These are phyloP conservation scores for Octopus sinensis DNA, from an alignment of 1,140 invertebrate species.

Conservation along the genomic window DNA sequence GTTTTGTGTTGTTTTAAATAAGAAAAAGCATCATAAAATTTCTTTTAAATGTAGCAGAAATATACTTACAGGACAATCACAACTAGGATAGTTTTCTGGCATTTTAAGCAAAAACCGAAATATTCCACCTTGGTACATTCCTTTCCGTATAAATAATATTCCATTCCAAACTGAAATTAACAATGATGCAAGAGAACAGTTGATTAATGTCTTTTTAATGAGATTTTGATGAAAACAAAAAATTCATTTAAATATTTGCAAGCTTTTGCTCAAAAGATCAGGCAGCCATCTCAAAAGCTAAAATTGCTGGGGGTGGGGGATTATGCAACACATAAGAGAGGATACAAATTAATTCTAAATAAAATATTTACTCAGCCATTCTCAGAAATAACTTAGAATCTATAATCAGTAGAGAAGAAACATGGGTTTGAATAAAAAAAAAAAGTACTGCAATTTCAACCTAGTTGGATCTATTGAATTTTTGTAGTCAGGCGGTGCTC, in stretches of 20 bases:
- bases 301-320: too few relatives aligned
- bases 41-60: not conserved
- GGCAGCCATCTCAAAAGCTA: too few relatives aligned
- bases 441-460: too few relatives aligned
- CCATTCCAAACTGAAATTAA: constrained; percentile 83
- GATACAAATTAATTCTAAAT: too few relatives aligned
- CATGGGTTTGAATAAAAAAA: too few relatives aligned
- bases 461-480: too few relatives aligned
- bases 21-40: not conserved
- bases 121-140: constrained; percentile 81
- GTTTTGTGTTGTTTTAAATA: not conserved
- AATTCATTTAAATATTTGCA: not conserved
- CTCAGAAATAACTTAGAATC: too few relatives aligned
- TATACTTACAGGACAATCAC: constrained; percentile 73
- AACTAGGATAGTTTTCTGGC: constrained; percentile 83
- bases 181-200: constrained; percentile 27
- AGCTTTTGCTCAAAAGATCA: not conserved
- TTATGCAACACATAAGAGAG: too few relatives aligned
- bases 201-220: not conserved
- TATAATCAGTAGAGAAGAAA: too few relatives aligned
- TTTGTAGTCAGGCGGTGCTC: too few relatives aligned
- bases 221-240: not conserved
- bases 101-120: constrained; percentile 84
- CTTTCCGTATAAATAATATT: constrained; percentile 83
- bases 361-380: too few relatives aligned